Evolutionary conservation across 2,113 vertebrate genomes (phyloP), one percentile per base, ranked within the genome.

Genomic region (Strix aluco): DNA sequence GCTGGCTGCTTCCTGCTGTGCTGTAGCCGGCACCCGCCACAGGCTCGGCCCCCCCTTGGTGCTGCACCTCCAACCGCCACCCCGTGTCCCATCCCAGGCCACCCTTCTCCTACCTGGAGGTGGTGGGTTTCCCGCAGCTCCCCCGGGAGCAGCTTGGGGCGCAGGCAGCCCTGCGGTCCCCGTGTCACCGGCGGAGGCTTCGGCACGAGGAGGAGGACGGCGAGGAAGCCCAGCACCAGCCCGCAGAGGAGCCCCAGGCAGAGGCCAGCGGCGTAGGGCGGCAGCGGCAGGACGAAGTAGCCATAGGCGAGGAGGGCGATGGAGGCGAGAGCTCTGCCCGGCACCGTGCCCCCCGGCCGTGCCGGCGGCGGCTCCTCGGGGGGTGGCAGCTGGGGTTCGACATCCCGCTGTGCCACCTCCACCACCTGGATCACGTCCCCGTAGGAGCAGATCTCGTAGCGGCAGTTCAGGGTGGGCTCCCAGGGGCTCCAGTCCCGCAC

Each of bases 261-360:
- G 86, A 99, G 97, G 36, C 99, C 99, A 0, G 99, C 98, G 20
- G 98, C 74, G 58, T 99, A 99, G 27, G 98, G 94, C 3, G 98
- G 98, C 73, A 99, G 97, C 8, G 99, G 99, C 51, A 99, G 95
- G 63, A 98, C 96, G 42, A 99, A 97, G 80, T 99, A 99, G 29
- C 98, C 97, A 2, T 99, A 99, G 47, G 98, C 98, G 12, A 99
- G 91, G 22, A 98, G 93, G 10, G 98, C 97, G 34, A 99, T 55
- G 69, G 95, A 98, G 90, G 97, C 96, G 11, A 99, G 98, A 63
- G 96, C 96, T 74, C 96, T 98, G 69, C 92, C 92, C 3, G 99
- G 99, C 81, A 98, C 98, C 4, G 97, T 57, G 30, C 85, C 90
- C 62, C 90, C 91, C 1, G 95, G 12, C 36, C 62, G 94, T 10